Conservation (phyloP, 2,113 vertebrate species). For the Esox niger region DNA sequence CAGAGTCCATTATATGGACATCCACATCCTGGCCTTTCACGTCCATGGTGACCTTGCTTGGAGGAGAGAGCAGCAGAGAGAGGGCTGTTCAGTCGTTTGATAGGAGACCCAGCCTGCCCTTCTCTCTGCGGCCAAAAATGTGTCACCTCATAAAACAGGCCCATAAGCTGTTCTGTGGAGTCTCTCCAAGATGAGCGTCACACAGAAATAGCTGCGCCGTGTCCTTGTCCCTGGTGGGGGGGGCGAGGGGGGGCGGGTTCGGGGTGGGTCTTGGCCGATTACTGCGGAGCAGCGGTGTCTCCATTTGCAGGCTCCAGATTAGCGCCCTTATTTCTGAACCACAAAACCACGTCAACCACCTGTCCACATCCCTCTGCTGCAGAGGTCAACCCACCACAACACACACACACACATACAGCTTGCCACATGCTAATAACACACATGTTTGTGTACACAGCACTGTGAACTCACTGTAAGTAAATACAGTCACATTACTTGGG, state of each 20-base stretch:
- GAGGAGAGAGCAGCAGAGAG: slow-evolving; percentile 2
- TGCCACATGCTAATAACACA: background rate
- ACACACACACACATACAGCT: background rate
- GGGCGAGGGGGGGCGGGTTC: background rate
- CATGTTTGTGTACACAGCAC: background rate
- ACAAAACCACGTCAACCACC: slow-evolving; percentile 40
- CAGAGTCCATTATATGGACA: background rate
- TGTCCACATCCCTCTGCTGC: slow-evolving; percentile 30
- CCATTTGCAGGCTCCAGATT: slow-evolving; percentile 50
- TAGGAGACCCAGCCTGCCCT: background rate
- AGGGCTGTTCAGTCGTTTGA: slow-evolving; percentile 8
- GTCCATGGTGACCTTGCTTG: slow-evolving; percentile 8
- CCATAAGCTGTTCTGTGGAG: slow-evolving; percentile 3
- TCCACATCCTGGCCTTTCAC: background rate
- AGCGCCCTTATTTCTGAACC: slow-evolving; percentile 71
- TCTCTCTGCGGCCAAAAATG: background rate
- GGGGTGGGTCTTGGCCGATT: slow-evolving; percentile 16
- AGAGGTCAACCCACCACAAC: slow-evolving; percentile 1
- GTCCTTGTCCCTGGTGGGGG: slow-evolving; percentile 20
- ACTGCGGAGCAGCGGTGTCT: slow-evolving; percentile 59
- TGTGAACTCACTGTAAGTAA: too few relatives aligned
- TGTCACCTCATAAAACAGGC: slow-evolving; percentile 19
- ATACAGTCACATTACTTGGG: too few relatives aligned
- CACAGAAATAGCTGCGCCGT: slow-evolving; percentile 26
- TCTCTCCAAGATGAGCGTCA: slow-evolving; percentile 1